Evolutionary conservation across 2,888 invertebrate species (phyloP), one percentile per base, ranked within the genome.

Genomic region (Pseudoips prasinana): DNA sequence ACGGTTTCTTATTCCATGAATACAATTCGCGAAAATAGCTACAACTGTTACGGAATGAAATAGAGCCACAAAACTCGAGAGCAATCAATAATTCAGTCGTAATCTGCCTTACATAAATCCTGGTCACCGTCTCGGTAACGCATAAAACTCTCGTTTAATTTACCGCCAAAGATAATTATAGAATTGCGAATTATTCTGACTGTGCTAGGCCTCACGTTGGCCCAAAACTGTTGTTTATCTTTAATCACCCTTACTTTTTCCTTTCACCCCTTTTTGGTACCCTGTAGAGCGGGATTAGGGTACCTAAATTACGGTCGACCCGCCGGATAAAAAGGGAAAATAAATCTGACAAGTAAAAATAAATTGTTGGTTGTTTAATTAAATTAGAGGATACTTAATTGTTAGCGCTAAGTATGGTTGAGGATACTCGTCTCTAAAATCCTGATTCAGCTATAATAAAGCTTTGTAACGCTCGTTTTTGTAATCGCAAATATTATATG

Each of bases 211-310:
- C 62, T 64, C 65, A 70, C 69, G 75, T 74, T 74, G 32, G 41
- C 33, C 60, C 62, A 51, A 45, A 67, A 59, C 68, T 69, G 71
- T 76, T 84, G 84, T 87, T 87, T 87, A 87, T 87, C 85, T 85
- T 82, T 80, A 80, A 85, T 84, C 85, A 74, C 82, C 85, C 73
- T 75, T 67, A 72, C 70, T 82, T 81, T 74, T 76, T 72, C 70
- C 72, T 61, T 52, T 67, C 71, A 73, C 74, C 84, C 83, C 69
- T 73, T 78, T 51, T 47, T 46, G 51, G 55, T 56, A 54, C 59
- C 68, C 65, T 58, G 63, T 66, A 58, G 64, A 50, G 58, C 51
- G 44, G 72, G 73, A 81, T 80, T 81, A 80, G 79, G 76, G 77
- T 68, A 68, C 69, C 78, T 74, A 73, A 81, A 79, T 79, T 73